Base-by-base conservation (phyloP, 2,797 vertebrate genomes). In the Podargus strigoides region DNA sequence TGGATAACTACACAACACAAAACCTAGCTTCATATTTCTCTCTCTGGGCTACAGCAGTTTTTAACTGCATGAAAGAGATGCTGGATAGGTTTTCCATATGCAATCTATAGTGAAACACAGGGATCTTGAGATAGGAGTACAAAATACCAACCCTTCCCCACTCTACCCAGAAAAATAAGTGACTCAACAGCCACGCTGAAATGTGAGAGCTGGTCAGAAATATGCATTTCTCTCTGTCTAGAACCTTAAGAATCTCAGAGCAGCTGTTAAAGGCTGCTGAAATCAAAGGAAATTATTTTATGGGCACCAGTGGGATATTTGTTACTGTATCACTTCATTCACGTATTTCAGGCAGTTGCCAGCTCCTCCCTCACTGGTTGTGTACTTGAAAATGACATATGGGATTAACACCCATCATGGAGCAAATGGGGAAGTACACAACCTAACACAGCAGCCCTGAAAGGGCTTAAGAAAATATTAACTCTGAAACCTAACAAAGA, bases 231-330 rank as follows among this genome's bases (percentile, higher is more conserved):
- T 56, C 64, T 66, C 39, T 79, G n/a, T 47, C 42, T 69, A 32
- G 59, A 81, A 53, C 27, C 34, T 32, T 12, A 39, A 74, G 74
- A 89, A 84, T 76, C 80, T 60, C 67, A 37, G 23, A 69, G 50
- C 70, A 55, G 69, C 39, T 68, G 18, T 58, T 73, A 72, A 78
- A 82, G 36, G 32, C 76, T 91, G 39, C 37, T 67, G 42, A 90
- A 93, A 88, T 76, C 55, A 79, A 91, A 90, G 63, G n/a, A 47
- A 69, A 67, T 69, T 52, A 52, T 79, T 93, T 92, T 68, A 76
- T 3, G 76, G 81, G 70, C 68, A 70, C 8, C 28, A 69, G 52
- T 1, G 0, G 41, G 63, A 50, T 84, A 88, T 79, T 85, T 32
- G 47, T 79, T 69, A 81, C n/a, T 36, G 34, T 23, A 79, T 22